Conservation (phyloP, 1,140 invertebrate genomes). For the Tetraneura akinire region DNA sequence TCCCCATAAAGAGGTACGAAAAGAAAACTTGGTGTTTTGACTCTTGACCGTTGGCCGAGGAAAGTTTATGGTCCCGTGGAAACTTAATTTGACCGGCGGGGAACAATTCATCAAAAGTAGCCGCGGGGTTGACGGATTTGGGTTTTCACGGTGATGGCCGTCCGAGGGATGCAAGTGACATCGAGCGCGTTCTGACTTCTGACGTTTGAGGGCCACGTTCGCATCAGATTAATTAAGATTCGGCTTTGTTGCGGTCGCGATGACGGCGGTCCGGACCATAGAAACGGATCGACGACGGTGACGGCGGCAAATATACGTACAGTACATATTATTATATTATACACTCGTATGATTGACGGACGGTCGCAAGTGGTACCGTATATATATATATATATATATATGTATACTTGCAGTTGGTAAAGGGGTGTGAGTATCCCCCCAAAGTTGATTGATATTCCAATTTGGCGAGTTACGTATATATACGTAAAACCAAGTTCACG, state of each 20-base stretch:
- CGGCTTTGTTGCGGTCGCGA: constrained; percentile 44
- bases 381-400: not conserved
- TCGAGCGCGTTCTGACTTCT: constrained; percentile 36
- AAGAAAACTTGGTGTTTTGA: no score
- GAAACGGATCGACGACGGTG: not conserved
- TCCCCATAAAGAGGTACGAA: no score
- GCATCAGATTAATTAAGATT: constrained; percentile 47
- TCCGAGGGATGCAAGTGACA: constrained; percentile 34
- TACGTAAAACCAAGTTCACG: no score
- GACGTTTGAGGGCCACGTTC: constrained; percentile 35
- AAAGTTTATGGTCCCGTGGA: not conserved
- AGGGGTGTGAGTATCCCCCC: not conserved
- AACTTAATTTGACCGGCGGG: constrained; percentile 22
- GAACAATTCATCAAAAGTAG: constrained; percentile 41
- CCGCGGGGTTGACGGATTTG: constrained; percentile 9
- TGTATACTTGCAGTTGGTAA: not conserved
- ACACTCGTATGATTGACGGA: no score
- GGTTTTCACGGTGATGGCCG: not conserved
- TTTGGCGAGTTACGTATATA: not conserved
- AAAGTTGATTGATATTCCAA: constrained; percentile 46
- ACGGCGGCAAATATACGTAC: not conserved
- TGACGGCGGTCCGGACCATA: not conserved
- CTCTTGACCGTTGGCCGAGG: not conserved
- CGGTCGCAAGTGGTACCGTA: no score
- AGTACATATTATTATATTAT: no score